A percentile compares a stretch with the other conserved stretches of the same genome.
Conservation (phyloP, 2,797 vertebrate species). For the Betta splendens region DNA sequence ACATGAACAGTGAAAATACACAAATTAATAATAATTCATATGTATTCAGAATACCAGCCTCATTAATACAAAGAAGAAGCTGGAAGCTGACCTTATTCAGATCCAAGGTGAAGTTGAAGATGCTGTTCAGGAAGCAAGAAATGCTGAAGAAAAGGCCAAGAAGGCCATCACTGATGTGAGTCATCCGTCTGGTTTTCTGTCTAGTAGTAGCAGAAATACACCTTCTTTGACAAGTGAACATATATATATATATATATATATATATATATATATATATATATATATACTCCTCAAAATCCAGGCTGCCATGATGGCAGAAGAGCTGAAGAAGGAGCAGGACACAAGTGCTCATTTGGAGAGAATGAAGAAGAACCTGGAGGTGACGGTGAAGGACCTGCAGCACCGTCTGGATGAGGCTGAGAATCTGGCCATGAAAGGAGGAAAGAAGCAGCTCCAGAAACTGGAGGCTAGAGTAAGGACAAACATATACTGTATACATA, state of each 20-base stretch:
- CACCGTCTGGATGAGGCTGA: conserved; percentile 91
- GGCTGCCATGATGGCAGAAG: conserved; percentile 95
- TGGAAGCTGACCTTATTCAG: no score
- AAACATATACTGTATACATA: neutral
- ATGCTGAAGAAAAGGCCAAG: conserved; percentile 92
- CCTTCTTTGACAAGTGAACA: no score
- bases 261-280: no score
- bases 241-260: no score
- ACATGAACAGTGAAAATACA: no score
- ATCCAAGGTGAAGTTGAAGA: conserved; percentile 87
- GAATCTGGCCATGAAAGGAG: conserved; percentile 90
- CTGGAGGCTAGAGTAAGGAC: conserved; percentile 85
- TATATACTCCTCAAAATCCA: conserved; percentile 50
- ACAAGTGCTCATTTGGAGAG: conserved; percentile 90
- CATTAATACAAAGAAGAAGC: conserved; percentile 82
- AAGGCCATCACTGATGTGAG: conserved; percentile 90
- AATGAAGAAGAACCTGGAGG: conserved; percentile 90
- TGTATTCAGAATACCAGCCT: conserved; percentile 89
- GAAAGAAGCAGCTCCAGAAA: conserved; percentile 94
- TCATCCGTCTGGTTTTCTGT: no score
- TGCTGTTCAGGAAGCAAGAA: conserved; percentile 85
- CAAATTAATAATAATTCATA: no score
- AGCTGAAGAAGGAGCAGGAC: conserved; percentile 93
- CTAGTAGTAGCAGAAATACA: no score
- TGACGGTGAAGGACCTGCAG: conserved; percentile 90